phyloP scores from a whole-genome alignment of 2,888 invertebrate genomes.

The Amorpha juglandis region DNA sequence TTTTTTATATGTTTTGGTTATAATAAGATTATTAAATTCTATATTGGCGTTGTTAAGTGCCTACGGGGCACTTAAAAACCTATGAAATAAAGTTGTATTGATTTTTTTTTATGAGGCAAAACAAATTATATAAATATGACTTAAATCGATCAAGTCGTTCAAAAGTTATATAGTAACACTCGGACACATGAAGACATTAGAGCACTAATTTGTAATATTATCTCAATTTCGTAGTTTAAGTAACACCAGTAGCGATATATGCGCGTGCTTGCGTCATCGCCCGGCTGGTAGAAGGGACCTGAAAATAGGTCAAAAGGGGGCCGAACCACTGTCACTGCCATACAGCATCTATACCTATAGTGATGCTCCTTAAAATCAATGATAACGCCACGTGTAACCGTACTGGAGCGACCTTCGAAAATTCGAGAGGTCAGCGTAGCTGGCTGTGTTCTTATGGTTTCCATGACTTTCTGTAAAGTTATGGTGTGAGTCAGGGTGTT shows the following conservation, averaged over 20 bases:
- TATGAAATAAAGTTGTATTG: no score
- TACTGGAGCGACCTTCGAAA: conserved; percentile 59
- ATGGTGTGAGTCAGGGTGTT: conserved; percentile 25
- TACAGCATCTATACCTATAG: conserved; percentile 46
- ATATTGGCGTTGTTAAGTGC: no score
- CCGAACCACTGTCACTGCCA: conserved; percentile 79
- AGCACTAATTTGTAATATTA: background rate
- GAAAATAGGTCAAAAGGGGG: conserved; percentile 81
- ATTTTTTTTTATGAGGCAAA: no score
- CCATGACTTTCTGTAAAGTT: conserved; percentile 39
- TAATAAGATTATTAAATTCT: no score
- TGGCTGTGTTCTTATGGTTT: conserved; percentile 43
- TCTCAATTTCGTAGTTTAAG: conserved; percentile 23
- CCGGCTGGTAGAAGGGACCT: conserved; percentile 66
- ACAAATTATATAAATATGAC: no score
- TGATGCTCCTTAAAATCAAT: conserved; percentile 47
- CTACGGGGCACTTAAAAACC: no score
- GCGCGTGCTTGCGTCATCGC: conserved; percentile 66
- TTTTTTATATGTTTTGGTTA: no score
- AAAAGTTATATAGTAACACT: no score
- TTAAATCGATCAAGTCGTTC: no score
- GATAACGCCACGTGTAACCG: conserved; percentile 53
- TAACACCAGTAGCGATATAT: conserved; percentile 21
- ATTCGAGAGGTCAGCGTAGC: conserved; percentile 54
- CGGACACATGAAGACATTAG: no score